These are phyloP conservation scores for Puntigrus tetrazona DNA, from an alignment of 2,113 vertebrate genomes.

Conservation along the genomic window DNA sequence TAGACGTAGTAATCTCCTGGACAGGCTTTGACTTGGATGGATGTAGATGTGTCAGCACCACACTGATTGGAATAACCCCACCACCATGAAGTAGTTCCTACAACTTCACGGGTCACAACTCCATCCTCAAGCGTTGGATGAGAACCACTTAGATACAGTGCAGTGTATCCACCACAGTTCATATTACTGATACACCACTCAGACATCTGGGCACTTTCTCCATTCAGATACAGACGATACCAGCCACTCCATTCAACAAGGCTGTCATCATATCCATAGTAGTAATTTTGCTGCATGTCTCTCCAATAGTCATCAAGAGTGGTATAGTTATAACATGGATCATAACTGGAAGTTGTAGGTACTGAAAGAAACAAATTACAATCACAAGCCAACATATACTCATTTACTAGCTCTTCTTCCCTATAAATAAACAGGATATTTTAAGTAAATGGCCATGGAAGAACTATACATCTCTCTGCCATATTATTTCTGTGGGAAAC, in stretches of 20 bases:
- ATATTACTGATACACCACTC: slow-evolving; percentile 6
- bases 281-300: background rate
- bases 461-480: background rate
- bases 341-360: background rate
- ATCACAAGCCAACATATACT: no score
- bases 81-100: background rate
- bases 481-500: background rate
- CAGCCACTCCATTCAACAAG: slow-evolving; percentile 27
- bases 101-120: background rate
- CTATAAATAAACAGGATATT: background rate
- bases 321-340: slow-evolving; percentile 25
- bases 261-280: background rate
- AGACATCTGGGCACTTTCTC: slow-evolving; percentile 32
- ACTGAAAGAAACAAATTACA: background rate
- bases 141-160: slow-evolving; percentile 7
- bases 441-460: background rate
- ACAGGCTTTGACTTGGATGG: background rate
- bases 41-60: accelerated
- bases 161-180: background rate
- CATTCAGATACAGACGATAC: slow-evolving; percentile 33
- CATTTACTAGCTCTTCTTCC: background rate
- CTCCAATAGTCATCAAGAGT: slow-evolving; percentile 22
- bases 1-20: background rate
- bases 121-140: slow-evolving; percentile 31
- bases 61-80: background rate